Evolutionary conservation across 2,113 vertebrate species (phyloP).

Genomic region (Rhizomys pruinosus): DNA sequence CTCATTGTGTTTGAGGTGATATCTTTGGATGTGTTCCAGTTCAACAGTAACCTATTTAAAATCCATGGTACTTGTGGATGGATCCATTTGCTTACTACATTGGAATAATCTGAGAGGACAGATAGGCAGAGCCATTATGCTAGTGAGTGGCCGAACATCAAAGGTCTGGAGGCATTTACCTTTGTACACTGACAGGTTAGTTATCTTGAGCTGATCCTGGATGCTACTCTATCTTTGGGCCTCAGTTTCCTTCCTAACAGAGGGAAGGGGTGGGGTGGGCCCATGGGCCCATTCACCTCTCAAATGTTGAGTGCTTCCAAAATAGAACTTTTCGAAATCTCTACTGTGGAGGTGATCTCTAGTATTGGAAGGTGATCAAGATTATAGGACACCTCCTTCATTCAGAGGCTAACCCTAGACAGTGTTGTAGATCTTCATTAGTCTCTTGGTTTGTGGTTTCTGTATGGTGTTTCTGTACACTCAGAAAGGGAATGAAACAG

Average conservation of each 20-base stretch:
- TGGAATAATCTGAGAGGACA: neutral
- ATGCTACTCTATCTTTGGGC: neutral
- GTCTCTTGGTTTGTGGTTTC: slow-evolving; percentile 10
- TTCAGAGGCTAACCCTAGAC: neutral
- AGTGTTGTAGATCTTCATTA: neutral
- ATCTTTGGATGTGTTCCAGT: neutral
- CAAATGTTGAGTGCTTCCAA: neutral
- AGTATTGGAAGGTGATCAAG: neutral
- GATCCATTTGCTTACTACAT: neutral
- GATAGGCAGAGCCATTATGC: neutral
- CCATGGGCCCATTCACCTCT: neutral
- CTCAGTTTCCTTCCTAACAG: neutral
- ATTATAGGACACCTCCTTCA: neutral
- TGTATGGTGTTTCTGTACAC: neutral
- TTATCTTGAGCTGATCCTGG: neutral
- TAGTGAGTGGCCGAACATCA: neutral
- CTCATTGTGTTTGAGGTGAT: neutral
- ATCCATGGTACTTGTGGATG: neutral
- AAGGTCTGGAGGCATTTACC: neutral
- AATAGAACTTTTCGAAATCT: neutral
- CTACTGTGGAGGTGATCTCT: neutral
- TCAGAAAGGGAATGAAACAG: no score
- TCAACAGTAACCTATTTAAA: neutral
- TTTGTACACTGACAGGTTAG: neutral
- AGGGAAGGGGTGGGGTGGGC: neutral